Evolutionary conservation across 1,140 invertebrate genomes (phyloP), one percentile per base, ranked within the genome.

Genomic region (Prorops nasuta): DNA sequence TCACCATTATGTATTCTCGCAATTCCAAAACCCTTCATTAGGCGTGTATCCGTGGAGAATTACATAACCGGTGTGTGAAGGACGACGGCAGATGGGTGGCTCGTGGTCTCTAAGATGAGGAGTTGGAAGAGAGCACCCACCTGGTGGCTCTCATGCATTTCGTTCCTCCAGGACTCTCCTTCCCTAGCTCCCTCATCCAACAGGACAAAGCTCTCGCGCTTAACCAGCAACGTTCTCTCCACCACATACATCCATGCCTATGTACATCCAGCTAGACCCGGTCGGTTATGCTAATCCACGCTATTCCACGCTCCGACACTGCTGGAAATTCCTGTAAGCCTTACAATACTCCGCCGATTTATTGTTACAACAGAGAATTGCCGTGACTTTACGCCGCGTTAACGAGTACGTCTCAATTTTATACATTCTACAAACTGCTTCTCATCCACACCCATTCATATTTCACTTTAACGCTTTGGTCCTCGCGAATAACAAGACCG

Each of bases 251-350:
- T n/a, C n/a, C n/a, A n/a, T n/a, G n/a, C n/a, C n/a, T n/a, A n/a
- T n/a, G n/a, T n/a, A n/a, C n/a, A n/a, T n/a, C n/a, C n/a, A n/a
- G n/a, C n/a, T n/a, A n/a, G n/a, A n/a, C n/a, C 57, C 59, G 56
- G 49, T 66, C 48, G 63, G 52, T 66, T 69, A 70, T 69, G 69
- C 63, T 70, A 70, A 71, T 70, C n/a, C n/a, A n/a, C n/a, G n/a
- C n/a, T n/a, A n/a, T n/a, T n/a, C n/a, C n/a, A n/a, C n/a, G n/a
- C n/a, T n/a, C n/a, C n/a, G n/a, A n/a, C n/a, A n/a, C n/a, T n/a
- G n/a, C n/a, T n/a, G n/a, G n/a, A n/a, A n/a, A n/a, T n/a, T n/a
- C n/a, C n/a, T n/a, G n/a, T n/a, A n/a, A n/a, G n/a, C n/a, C n/a
- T n/a, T n/a, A 64, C 59, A 60, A 66, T 63, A 43, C 60, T 38